Conservation (phyloP, 2,113 vertebrate species). For the Felis chaus region DNA sequence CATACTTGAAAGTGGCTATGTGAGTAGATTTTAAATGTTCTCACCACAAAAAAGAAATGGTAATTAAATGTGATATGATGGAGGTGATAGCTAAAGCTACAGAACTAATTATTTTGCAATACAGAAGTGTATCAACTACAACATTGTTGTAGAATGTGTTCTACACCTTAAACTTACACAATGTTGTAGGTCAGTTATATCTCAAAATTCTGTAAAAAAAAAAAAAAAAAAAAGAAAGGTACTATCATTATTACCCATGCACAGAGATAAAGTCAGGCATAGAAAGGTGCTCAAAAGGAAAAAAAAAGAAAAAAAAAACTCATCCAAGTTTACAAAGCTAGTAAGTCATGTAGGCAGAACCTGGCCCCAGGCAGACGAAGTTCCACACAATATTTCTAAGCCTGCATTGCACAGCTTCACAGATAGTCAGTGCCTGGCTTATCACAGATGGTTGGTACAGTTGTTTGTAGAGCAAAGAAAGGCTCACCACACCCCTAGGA, state of each 20-base stretch:
- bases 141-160: background rate
- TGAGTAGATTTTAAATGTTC: background rate
- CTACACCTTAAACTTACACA: background rate
- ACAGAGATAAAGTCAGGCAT: background rate
- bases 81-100: background rate
- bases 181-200: too few relatives aligned
- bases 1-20: background rate
- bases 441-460: background rate
- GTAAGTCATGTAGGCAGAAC: background rate
- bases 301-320: background rate
- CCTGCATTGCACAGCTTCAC: background rate
- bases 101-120: background rate
- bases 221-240: background rate
- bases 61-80: background rate
- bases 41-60: background rate
- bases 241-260: background rate
- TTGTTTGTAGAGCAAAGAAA: background rate
- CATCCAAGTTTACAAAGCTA: background rate
- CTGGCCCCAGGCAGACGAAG: background rate
- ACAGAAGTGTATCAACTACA: background rate
- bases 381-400: background rate
- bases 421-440: background rate
- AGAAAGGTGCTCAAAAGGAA: background rate
- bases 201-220: background rate
- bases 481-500: background rate